A percentile compares a stretch with the other conserved stretches of the same genome.
These are phyloP conservation scores for Xerus rutilus DNA, from an alignment of 2,797 vertebrate species.

Conservation along the genomic window DNA sequence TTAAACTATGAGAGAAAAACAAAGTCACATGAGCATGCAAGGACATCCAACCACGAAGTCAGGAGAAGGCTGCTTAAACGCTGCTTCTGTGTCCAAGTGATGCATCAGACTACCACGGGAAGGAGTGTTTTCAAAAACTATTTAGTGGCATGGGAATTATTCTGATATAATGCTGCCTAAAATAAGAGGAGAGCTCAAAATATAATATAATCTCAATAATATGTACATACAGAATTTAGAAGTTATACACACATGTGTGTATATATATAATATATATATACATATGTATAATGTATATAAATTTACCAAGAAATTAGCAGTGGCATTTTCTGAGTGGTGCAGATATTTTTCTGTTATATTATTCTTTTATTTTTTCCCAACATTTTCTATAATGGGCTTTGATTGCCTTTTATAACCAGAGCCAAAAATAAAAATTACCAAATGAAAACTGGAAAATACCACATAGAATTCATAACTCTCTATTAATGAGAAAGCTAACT, in stretches of 20 bases:
- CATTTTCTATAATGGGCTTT: slow-evolving; percentile 31
- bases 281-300: not conserved
- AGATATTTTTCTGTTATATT: slow-evolving; percentile 2
- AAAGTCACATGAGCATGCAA: rapidly evolving
- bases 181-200: not conserved
- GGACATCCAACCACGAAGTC: too few relatives aligned
- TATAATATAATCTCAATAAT: not conserved
- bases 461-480: slow-evolving; percentile 14
- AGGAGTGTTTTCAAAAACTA: not conserved
- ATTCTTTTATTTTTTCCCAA: slow-evolving; percentile 12
- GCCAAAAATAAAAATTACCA: slow-evolving; percentile 58
- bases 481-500: slow-evolving; percentile 70
- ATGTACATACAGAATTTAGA: not conserved
- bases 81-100: rapidly evolving
- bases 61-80: not conserved
- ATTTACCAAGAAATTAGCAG: not conserved
- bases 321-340: not conserved
- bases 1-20: not conserved
- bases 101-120: too few relatives aligned
- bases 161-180: not conserved
- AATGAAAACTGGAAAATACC: slow-evolving; percentile 53
- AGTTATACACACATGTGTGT: not conserved
- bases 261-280: not conserved
- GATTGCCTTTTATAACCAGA: slow-evolving; percentile 61
- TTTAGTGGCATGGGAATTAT: not conserved